A percentile compares a stretch with the other conserved stretches of the same genome.
These are phyloP conservation scores for Xestia sexstrigata DNA, from an alignment of 2,888 invertebrate genomes.

Conservation along the genomic window DNA sequence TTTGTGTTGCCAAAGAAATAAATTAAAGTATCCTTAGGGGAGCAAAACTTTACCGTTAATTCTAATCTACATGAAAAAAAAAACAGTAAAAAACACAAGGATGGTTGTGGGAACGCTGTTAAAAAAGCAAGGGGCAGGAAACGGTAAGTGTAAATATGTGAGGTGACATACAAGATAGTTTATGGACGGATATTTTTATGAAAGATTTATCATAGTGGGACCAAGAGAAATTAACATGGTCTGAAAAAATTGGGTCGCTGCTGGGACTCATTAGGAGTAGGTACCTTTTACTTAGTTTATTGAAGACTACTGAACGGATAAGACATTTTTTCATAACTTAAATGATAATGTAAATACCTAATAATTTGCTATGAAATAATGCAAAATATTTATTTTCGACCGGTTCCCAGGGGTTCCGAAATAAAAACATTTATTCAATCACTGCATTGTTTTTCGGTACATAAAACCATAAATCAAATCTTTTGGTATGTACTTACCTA, in stretches of 20 bases:
- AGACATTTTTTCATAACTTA: background rate
- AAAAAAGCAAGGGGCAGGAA: constrained; percentile 86
- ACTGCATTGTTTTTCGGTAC: background rate
- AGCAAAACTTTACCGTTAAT: constrained; percentile 88
- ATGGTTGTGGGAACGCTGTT: constrained; percentile 87
- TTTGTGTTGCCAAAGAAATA: constrained; percentile 86
- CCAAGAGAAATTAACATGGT: constrained; percentile 33
- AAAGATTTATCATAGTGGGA: constrained; percentile 80
- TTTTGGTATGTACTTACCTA: constrained; percentile 10
- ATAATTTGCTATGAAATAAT: background rate
- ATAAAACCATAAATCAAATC: constrained; percentile 39
- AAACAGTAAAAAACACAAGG: constrained; percentile 80
- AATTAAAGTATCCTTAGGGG: constrained; percentile 89
- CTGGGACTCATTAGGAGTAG: constrained; percentile 13
- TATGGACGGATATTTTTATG: constrained; percentile 84
- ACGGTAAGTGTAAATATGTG: constrained; percentile 87
- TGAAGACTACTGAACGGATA: no score
- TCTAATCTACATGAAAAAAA: constrained; percentile 86
- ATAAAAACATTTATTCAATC: background rate
- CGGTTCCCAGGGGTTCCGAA: background rate
- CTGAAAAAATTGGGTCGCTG: constrained; percentile 51
- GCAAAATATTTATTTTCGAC: no score
- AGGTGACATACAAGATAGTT: constrained; percentile 83
- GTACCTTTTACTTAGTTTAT: background rate
- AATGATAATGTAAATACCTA: background rate